Conservation (phyloP, 2,888 invertebrate species). For the Gari tellinella region DNA sequence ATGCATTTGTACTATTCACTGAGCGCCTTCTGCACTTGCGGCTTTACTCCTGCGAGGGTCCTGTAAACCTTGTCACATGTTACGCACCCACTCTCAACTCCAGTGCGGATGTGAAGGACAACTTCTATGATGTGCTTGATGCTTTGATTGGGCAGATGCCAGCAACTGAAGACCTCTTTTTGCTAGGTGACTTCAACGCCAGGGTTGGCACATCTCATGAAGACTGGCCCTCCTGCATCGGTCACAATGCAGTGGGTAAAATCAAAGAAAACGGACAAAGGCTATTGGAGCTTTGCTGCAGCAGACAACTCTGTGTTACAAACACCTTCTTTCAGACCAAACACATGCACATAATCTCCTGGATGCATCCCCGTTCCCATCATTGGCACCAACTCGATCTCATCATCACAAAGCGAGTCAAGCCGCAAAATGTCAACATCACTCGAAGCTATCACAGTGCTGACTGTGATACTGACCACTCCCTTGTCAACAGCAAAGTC, state of each 20-base stretch:
- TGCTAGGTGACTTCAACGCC: slow-evolving; percentile 12
- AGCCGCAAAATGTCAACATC: neutral
- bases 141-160: neutral
- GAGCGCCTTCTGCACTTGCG: no score
- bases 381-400: slow-evolving; percentile 1
- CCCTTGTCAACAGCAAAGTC: neutral
- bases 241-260: slow-evolving; percentile 3
- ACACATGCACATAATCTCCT: neutral
- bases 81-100: neutral
- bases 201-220: slow-evolving; percentile 3
- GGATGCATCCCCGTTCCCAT: no score
- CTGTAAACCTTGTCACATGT: neutral
- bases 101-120: neutral
- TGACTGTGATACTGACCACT: neutral
- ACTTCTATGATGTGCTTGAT: slow-evolving; percentile 2
- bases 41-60: no score
- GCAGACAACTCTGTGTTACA: slow-evolving; percentile 8
- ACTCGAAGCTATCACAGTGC: neutral
- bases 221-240: slow-evolving; percentile 3
- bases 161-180: neutral
- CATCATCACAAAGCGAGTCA: neutral
- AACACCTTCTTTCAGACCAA: slow-evolving; percentile 1
- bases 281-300: neutral
- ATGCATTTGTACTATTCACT: neutral
- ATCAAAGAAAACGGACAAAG: slow-evolving; percentile 4